Conservation (phyloP, 2,797 vertebrate genomes). For the Malurus leucopterus region DNA sequence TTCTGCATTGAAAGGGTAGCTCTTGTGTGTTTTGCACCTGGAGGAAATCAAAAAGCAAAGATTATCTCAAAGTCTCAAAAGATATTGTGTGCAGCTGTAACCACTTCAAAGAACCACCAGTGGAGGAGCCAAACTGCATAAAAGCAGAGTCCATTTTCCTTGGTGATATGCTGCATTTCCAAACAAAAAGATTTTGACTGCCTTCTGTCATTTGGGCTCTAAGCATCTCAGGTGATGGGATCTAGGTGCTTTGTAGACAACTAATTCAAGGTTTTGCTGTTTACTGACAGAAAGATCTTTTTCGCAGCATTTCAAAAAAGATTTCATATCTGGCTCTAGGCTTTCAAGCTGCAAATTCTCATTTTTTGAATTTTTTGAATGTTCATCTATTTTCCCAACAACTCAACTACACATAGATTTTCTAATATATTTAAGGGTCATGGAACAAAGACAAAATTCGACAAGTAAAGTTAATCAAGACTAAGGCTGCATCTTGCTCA, state of each 20-base stretch:
- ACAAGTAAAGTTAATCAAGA: neutral
- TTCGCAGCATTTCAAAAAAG: neutral
- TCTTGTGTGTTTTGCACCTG: constrained; percentile 29
- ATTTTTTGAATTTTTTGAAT: neutral
- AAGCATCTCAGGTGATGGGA: neutral
- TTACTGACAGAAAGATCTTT: neutral
- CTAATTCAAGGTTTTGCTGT: neutral
- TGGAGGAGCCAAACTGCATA: neutral
- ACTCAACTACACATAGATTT: neutral
- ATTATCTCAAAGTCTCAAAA: neutral
- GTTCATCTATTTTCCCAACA: neutral
- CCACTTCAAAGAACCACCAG: neutral
- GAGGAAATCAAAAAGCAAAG: neutral
- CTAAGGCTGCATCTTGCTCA: neutral
- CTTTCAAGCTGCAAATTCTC: neutral
- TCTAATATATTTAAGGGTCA: neutral
- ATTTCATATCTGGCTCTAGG: neutral
- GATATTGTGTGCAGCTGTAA: neutral
- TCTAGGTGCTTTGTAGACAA: neutral
- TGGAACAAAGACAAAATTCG: neutral
- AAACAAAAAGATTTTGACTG: neutral
- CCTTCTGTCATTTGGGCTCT: neutral
- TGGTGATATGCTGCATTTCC: neutral
- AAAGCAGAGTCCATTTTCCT: neutral
- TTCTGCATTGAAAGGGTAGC: constrained; percentile 48